Base-by-base conservation (phyloP, 2,113 vertebrate genomes). In the Paramisgurnus dabryanus region DNA sequence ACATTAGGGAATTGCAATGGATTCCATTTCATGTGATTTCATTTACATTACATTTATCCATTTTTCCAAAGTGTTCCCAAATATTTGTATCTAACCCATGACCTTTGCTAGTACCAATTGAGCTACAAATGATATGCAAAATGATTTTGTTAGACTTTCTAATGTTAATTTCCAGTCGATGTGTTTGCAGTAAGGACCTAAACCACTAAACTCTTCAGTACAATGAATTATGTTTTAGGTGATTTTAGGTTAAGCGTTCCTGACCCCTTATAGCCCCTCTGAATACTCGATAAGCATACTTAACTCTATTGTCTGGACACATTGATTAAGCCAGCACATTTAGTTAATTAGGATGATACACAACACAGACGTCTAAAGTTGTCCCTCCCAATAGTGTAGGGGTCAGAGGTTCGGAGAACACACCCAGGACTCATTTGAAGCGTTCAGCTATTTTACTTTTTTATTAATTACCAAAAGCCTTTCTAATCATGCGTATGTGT, bases 391-490 rank as follows among this genome's bases (percentile, higher is more conserved):
- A 55, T 39, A 53, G 27, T 65, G 67, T 57, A 78, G 18, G 74
- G 76, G 68, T 83, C 61, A 71, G 45, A 58, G 66, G 39, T 75
- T 18, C 72, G 17, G 66, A 34, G 13, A 63, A 73, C 82, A 76
- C 73, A 73, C 68, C 47, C 61, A 49, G 66, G 66, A 78, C 61
- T 43, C 77, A 50, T 50, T 45, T 53, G 47, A 78, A 73, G 65
- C 55, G 74, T 83, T 80, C 67, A 82, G 41, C 74, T 74, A 49
- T 82, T 77, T 77, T 55, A 61, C 49, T 18, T 65, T 77, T 77
- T 83, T 79, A 84, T 83, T 82, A 83, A 79, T 80, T 72, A 80
- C 45, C 57, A 68, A 68, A 22, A 83, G 49, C 82, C 70, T 22
- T 1, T 60, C 7, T 76, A 12, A 60, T 80, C 50, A 76, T 60